Evolutionary conservation across 2,888 invertebrate species (phyloP), one percentile per base, ranked within the genome.

Genomic region (Xestia rhomboidea): DNA sequence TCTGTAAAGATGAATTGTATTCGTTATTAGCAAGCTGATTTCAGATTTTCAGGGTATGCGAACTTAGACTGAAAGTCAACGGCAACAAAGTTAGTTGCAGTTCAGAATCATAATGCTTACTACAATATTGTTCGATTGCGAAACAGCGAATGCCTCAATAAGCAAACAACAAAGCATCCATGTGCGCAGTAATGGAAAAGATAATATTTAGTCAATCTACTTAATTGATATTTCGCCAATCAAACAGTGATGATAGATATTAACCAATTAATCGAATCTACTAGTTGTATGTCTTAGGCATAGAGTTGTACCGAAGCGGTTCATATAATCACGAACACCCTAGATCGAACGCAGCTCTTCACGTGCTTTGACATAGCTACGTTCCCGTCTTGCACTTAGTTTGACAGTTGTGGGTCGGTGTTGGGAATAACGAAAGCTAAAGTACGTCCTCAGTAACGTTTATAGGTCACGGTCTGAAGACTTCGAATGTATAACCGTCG

Each of bases 161-260:
- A 54, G 8, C 54, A 64, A 73, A 69, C 38, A 73, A 72, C 27
- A 67, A 77, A 75, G 11, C 62, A 62, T 69, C 64, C 51, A 76
- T 66, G 60, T 72, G 63, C 72, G 73, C 38, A 74, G 63, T 84
- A 67, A 64, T 70, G 44, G 69, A 44, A 76, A 41, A 76, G 84
- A 73, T 79, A 64, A 77, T 77, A 76, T 75, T 78, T 78, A 70
- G 74, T 75, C 84, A 87, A 87, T 89, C 78, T 63, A 79, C 72
- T 80, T 87, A 85, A 89, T 89, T 86, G 82, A 68, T 82, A 72
- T 73, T 79, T 79, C 60, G 77, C 72, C 72, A 73, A 75, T 85
- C 83, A 81, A 80, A 68, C 76, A 75, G 68, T 73, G 73, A 51
- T 81, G 68, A 73, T 71, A 60, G 73, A 81, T 74, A 80, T 49